These are phyloP conservation scores for Luehdorfia chinensis DNA, from an alignment of 1,140 invertebrate genomes.

Conservation along the genomic window DNA sequence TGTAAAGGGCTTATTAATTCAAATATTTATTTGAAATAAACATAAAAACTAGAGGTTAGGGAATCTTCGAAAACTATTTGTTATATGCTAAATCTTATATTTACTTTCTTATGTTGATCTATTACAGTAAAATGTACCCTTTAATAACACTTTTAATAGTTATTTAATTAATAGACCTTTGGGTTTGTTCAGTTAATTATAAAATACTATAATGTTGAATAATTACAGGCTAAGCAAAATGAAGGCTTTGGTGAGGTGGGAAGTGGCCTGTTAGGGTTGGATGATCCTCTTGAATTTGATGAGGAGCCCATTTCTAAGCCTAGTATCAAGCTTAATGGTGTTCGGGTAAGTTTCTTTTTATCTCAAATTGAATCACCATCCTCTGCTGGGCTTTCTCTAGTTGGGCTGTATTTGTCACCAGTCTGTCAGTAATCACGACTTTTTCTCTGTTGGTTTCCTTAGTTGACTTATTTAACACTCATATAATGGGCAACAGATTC, in stretches of 20 bases:
- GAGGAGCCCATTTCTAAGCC: slow-evolving; percentile 46
- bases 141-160: too few species aligned
- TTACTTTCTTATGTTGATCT: neutral
- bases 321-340: slow-evolving; percentile 53
- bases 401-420: too few species aligned
- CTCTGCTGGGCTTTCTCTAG: too few species aligned
- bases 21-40: neutral
- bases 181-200: too few species aligned
- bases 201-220: too few species aligned
- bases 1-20: neutral
- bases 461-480: too few species aligned
- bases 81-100: neutral
- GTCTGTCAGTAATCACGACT: too few species aligned
- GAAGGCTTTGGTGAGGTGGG: slow-evolving; percentile 31
- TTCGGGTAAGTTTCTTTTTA: slow-evolving; percentile 40
- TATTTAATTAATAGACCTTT: too few species aligned
- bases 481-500: too few species aligned
- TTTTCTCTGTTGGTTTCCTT: too few species aligned
- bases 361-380: too few species aligned
- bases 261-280: slow-evolving; percentile 47
- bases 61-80: neutral
- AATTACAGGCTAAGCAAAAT: slow-evolving; percentile 42
- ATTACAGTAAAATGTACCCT: neutral
- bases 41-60: slow-evolving; percentile 1
- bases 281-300: slow-evolving; percentile 41